A percentile compares a stretch with the other conserved stretches of the same genome.
Evolutionary conservation across 2,113 vertebrate species (phyloP).

Genomic region (Penelope pileata): DNA sequence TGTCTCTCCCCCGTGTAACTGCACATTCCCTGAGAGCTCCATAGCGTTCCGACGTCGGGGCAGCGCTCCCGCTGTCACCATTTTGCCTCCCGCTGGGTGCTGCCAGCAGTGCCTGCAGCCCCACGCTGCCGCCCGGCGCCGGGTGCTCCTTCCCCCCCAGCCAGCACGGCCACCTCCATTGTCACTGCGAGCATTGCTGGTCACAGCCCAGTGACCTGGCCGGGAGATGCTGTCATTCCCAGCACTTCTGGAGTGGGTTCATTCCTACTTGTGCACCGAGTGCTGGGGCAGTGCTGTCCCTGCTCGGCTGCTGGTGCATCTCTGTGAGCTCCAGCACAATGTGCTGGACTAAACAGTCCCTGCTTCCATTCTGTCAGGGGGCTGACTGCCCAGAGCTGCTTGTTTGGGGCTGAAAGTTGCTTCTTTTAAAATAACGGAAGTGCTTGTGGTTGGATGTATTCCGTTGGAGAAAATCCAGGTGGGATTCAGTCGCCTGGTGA

Average conservation of each 20-base stretch:
- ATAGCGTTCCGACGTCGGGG: too few relatives aligned
- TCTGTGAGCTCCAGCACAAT: not conserved
- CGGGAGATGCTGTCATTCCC: not conserved
- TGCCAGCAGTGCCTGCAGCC: rapidly evolving
- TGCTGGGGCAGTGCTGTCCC: too few relatives aligned
- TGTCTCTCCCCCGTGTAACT: too few relatives aligned
- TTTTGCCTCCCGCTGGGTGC: not conserved
- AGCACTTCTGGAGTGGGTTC: too few relatives aligned
- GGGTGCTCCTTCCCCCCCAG: not conserved
- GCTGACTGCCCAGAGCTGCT: not conserved
- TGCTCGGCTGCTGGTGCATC: not conserved
- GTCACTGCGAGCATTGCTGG: not conserved
- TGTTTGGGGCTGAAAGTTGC: not conserved
- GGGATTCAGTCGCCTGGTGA: not conserved
- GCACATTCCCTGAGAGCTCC: too few relatives aligned
- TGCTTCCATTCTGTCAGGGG: not conserved
- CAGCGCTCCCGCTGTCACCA: rapidly evolving
- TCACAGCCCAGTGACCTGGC: rapidly evolving
- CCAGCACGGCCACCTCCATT: not conserved
- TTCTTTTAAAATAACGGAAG: not conserved
- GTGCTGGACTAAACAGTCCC: too few relatives aligned
- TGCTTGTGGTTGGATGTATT: not conserved
- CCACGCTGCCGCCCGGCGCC: too few relatives aligned
- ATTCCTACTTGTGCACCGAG: not conserved
- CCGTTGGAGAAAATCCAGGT: not conserved